Base-by-base conservation (phyloP, 2,113 vertebrate genomes). In the Lepus timidus region DNA sequence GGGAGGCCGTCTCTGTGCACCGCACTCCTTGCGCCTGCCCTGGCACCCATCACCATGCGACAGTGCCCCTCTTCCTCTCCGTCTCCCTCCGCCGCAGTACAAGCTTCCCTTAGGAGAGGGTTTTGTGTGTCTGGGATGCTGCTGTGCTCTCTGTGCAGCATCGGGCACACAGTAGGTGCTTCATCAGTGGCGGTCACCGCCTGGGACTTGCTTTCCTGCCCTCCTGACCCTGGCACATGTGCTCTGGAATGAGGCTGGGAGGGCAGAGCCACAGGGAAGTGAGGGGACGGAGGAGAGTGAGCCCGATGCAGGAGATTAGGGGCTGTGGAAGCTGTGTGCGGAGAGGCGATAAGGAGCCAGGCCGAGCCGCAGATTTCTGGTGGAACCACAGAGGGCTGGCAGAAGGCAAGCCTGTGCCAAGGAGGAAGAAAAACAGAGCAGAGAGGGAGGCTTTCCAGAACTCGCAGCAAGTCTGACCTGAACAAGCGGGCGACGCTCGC, bases 331-430 rank as follows among this genome's bases (percentile, higher is more conserved):
- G 73, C 52, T 11, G 29, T 76, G 82, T 73, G 67, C 44, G 64
- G 14, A 49, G 52, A 78, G 70, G 49, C 4, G 85, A 88, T 51
- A 90, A 31, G 36, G 52, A 85, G 23, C 81, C 51, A 71, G 70
- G 71, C 12, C 31, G 39, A 90, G 83, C 68, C 8, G 75, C 25
- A 61, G 93, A 85, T 14, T 88, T 62, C 85, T 90, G 78, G 94
- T 58, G 76, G 76, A 79, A 52, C 11, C 78, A 33, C 65, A 87
- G 71, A 76, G 71, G 81, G 65, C 29, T 33, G 27, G 44, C 4
- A 87, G 76, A 79, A 92, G 44, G 49, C n/a, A 67, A 14, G 44
- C 44, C 3, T 87, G 71, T 78, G 74, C 88, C 78, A 64, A 86
- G 70, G 10, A 95, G 61, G 67, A 92, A 84, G 75, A 89, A 83